Base-by-base conservation (phyloP, 2,888 invertebrate genomes). In the Thymelicus sylvestris region DNA sequence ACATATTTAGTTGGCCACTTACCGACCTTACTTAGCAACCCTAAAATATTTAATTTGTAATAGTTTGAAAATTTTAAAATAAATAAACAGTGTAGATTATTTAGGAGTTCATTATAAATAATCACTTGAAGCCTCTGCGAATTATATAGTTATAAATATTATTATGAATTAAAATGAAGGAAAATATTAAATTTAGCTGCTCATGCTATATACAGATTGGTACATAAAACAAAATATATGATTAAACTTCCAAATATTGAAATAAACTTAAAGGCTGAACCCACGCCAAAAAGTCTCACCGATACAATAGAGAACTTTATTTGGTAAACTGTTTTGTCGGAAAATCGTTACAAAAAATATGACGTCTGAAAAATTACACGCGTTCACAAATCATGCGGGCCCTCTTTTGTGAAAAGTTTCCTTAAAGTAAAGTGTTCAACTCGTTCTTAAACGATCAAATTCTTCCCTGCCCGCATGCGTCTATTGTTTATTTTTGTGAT, bases 291-390 rank as follows among this genome's bases (percentile, higher is more conserved):
- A 91, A 92, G 90, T 91, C 90, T 81, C 83, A 81, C 79, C 83
- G 77, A 83, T 85, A 93, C 91, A 93, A 93, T 90, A 82, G 89
- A 80, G 78, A 93, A 93, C 85, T 93, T 93, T 91, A 86, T 88
- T 87, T 85, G 84, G 70, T 70, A 70, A 66, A 65, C 70, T 52
- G 70, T 85, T 82, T 86, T 85, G 85, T 87, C 81, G 87, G 85
- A 83, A 87, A 86, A 88, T 84, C 86, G 89, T 88, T 87, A 88
- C 88, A 89, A 92, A 92, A 92, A 92, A 92, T 91, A 91, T 93
- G 93, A 93, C 92, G 88, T 92, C 88, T 93, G 92, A 93, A 91
- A 93, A 93, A 93, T 93, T 92, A 93, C 92, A 92, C 92, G 89
- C 92, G 90, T 91, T 91, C 92, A 92, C 90, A 92, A 93, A 92